Evolutionary conservation across 1,140 invertebrate species (phyloP).

Genomic region (Scaptomyza graminum): DNA sequence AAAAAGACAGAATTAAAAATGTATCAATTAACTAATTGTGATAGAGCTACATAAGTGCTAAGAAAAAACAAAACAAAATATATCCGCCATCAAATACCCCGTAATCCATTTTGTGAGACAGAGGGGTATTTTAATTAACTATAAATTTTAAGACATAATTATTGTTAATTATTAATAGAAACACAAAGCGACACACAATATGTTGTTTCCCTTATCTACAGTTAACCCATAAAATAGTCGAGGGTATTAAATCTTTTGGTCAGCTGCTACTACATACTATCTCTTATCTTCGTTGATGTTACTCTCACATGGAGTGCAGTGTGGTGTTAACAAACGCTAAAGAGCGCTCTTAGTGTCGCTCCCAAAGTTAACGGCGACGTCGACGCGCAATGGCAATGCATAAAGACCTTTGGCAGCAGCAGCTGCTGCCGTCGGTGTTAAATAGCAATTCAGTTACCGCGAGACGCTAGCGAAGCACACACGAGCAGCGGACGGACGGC

Average conservation of each 20-base stretch:
- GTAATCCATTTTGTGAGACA: neutral
- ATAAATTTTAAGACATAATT: too few relatives aligned
- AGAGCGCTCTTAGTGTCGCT: neutral
- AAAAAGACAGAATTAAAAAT: constrained; percentile 1
- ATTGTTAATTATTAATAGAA: too few relatives aligned
- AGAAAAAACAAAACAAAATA: constrained; percentile 16
- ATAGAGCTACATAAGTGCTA: constrained; percentile 18
- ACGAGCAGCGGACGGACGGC: constrained; percentile 17
- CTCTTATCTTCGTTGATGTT: neutral
- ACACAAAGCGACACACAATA: too few relatives aligned
- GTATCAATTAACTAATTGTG: constrained; percentile 39
- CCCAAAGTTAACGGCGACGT: constrained; percentile 5
- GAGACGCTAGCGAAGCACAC: constrained; percentile 45
- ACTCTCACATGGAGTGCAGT: neutral
- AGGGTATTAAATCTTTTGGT: constrained; percentile 5
- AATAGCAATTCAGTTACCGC: constrained; percentile 38
- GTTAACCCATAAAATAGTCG: neutral
- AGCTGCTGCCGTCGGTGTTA: constrained; percentile 17
- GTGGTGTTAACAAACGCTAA: constrained; percentile 1
- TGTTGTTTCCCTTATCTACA: too few relatives aligned
- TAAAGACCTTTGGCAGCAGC: neutral
- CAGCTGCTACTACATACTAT: neutral
- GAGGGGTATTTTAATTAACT: neutral
- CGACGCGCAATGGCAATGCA: too few relatives aligned
- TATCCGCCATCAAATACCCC: constrained; percentile 3